Conservation (phyloP, 2,797 vertebrate species). For the Moxostoma hubbsi region DNA sequence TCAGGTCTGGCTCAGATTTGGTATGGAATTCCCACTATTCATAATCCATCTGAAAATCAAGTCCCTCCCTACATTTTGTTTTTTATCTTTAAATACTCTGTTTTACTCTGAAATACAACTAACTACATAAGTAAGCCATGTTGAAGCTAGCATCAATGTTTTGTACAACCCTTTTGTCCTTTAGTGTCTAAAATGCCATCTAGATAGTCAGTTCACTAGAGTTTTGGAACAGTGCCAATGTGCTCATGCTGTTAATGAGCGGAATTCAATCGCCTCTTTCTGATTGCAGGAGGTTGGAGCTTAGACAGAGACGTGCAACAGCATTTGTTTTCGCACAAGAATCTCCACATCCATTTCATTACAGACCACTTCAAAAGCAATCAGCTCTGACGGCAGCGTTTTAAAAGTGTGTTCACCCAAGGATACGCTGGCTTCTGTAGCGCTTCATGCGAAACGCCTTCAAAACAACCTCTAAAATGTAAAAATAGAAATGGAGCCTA, state of each 20-base stretch:
- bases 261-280: conserved; percentile 37
- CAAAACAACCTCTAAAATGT: not conserved
- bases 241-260: conserved; percentile 36
- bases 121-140: too few species aligned
- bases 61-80: too few species aligned
- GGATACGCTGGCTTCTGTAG: conserved; percentile 20
- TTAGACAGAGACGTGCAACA: conserved; percentile 32
- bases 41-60: too few species aligned
- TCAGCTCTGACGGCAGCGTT: conserved; percentile 37
- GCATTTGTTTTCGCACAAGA: conserved; percentile 28
- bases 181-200: conserved; percentile 4
- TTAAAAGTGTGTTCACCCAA: conserved; percentile 28
- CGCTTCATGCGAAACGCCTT: conserved; percentile 30
- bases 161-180: not conserved
- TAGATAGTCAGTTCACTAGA: not conserved
- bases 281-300: conserved; percentile 31
- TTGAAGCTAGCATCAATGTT: not conserved
- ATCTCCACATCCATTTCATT: conserved; percentile 46
- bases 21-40: too few species aligned
- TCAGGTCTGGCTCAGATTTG: too few species aligned
- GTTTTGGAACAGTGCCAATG: conserved; percentile 2
- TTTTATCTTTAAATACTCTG: too few species aligned
- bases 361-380: conserved; percentile 45
- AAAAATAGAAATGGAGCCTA: not conserved
- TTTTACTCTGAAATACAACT: too few species aligned